phyloP scores from a whole-genome alignment of 2,797 vertebrate genomes.

The Pyrrhura leucotis region DNA sequence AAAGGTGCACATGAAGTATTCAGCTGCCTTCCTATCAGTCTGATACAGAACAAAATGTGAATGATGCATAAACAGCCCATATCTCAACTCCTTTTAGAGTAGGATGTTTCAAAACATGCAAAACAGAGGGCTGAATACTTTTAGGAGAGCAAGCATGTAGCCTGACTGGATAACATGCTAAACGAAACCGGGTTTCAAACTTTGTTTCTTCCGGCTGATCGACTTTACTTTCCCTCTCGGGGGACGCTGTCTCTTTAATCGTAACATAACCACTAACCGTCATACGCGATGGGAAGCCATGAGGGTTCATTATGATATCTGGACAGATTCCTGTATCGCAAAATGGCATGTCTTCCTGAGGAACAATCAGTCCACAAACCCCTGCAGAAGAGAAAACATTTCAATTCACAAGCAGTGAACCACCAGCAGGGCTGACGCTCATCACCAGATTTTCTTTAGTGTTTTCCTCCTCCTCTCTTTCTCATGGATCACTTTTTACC shows the following conservation, averaged over 20 bases:
- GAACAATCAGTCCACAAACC: constrained; percentile 98
- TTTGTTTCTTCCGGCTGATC: not conserved
- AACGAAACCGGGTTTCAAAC: not conserved
- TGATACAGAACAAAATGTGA: not conserved
- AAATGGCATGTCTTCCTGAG: constrained; percentile 99
- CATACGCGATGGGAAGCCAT: constrained; percentile 98
- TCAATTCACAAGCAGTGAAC: constrained; percentile 3
- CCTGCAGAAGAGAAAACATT: constrained; percentile 80
- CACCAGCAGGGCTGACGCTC: constrained; percentile 29
- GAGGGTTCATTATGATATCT: constrained; percentile 99
- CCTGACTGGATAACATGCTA: not conserved
- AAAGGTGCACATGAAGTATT: not conserved
- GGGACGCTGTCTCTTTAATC: not conserved
- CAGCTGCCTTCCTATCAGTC: not conserved
- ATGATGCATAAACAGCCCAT: not conserved
- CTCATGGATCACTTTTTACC: constrained; percentile 25
- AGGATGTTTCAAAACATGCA: not conserved
- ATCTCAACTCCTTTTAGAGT: not conserved
- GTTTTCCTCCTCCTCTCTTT: constrained; percentile 41
- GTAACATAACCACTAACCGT: constrained; percentile 80
- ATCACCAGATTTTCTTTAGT: constrained; percentile 36
- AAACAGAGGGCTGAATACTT: not conserved
- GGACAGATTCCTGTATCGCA: constrained; percentile 97
- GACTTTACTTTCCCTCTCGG: not conserved
- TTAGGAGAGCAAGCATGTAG: fast-evolving